Base-by-base conservation (phyloP, 2,113 vertebrate species). In the Falcunculus frontatus region DNA sequence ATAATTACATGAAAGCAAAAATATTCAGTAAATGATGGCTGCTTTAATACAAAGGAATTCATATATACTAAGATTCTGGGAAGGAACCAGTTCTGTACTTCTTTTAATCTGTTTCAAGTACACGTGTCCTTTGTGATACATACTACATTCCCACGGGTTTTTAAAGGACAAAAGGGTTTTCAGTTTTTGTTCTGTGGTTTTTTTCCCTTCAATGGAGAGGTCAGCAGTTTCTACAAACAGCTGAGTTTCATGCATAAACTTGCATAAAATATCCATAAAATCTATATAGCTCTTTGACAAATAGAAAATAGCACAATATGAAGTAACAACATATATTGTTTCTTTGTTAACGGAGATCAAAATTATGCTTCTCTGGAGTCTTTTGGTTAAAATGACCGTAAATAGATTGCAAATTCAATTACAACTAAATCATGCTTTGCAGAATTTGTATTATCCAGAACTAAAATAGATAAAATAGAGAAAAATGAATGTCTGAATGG, bases 191-290 rank as follows among this genome's bases (percentile, higher is more conserved):
- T 94, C 56, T 87, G 42, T 5, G 0, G 0, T 16, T 44, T 90
- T 91, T 90, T 84, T 22, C 13, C 26, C 46, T 92, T 90, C 69
- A 91, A 19, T 60, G 21, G 37, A 74, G 81, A 79, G 74, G 79
- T 95, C 92, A 94, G 92, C 73, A 90, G 49, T 90, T 93, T 94
- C 87, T 90, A 84, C 82, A 92, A 95, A 96, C 50, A 79, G 75
- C 63, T 90, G 87, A 84, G 72, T 93, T 95, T 94, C 89, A 93
- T 49, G 60, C 89, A 95, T 91, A 92, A 88, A 87, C 91, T 94
- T 74, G 63, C 94, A 94, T 94, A 94, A 95, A 88, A 95, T 94
- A 93, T 70, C 92, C 96, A 90, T 95, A 92, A 95, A 93, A 96
- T 90, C 91, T 93, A 87, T 96, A 82, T 56, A 77, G 27, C 47